Percentiles rank a stretch among this genome's conserved stretches.
Evolutionary conservation across 2,888 invertebrate genomes (phyloP).

Genomic region (Glaucopsyche alexis): DNA sequence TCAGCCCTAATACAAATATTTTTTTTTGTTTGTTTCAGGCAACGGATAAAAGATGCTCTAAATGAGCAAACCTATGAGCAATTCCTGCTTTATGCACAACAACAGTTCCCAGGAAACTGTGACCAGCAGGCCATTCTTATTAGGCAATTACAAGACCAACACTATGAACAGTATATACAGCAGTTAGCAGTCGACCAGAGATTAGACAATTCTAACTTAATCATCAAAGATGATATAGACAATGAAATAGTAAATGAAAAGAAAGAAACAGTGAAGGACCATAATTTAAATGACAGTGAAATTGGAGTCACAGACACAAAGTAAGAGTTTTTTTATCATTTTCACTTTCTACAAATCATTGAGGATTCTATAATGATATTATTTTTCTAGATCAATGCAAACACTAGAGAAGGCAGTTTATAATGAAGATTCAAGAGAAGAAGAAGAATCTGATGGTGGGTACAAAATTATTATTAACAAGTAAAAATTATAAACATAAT

Average conservation of each 20-base stretch:
- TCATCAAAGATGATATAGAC: constrained; percentile 47
- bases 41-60: constrained; percentile 96
- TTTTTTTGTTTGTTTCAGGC: constrained; percentile 62
- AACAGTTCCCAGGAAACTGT: constrained; percentile 92
- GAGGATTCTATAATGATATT: constrained; percentile 1
- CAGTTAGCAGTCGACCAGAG: constrained; percentile 85
- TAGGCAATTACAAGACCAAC: constrained; percentile 97
- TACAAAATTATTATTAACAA: background rate
- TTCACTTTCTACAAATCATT: background rate
- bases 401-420: constrained; percentile 56
- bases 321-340: constrained; percentile 48
- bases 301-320: constrained; percentile 54
- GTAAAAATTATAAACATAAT: background rate
- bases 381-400: constrained; percentile 58
- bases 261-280: constrained; percentile 52
- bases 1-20: too few relatives aligned
- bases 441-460: constrained; percentile 63
- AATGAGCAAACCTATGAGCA: constrained; percentile 95
- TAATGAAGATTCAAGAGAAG: constrained; percentile 57
- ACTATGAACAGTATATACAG: constrained; percentile 99
- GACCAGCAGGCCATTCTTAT: constrained; percentile 96
- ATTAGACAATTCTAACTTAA: constrained; percentile 62
- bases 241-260: constrained; percentile 46
- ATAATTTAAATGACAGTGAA: constrained; percentile 61
- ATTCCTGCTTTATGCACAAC: constrained; percentile 94